Percentiles rank a stretch among this genome's conserved stretches.
Conservation (phyloP, 2,888 invertebrate genomes). For the Sphecodes monilicornis region DNA sequence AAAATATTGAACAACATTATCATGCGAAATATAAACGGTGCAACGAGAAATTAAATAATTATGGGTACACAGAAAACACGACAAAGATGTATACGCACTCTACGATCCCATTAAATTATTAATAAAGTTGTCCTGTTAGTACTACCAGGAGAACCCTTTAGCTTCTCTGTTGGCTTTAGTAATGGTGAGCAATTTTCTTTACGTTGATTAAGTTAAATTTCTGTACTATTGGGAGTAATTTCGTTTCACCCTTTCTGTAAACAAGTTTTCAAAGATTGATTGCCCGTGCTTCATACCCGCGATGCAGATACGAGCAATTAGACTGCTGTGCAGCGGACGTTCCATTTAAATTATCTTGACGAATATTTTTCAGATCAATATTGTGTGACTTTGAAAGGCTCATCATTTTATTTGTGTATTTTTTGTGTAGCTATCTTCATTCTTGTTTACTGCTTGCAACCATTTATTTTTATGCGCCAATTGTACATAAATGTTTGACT, state of each 20-base stretch:
- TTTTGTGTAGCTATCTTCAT: background rate
- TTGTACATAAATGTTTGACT: background rate
- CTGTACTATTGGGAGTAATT: slow-evolving; percentile 3
- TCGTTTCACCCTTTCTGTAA: slow-evolving; percentile 2
- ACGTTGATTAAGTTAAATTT: background rate
- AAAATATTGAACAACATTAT: background rate
- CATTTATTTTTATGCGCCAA: background rate
- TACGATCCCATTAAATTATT: background rate
- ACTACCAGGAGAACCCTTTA: background rate
- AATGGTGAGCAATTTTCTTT: slow-evolving; percentile 1
- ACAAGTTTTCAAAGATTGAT: slow-evolving; percentile 4
- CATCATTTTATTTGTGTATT: background rate
- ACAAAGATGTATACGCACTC: background rate
- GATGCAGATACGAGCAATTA: background rate
- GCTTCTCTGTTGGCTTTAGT: background rate
- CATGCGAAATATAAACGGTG: background rate
- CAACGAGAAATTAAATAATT: background rate
- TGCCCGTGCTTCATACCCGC: background rate
- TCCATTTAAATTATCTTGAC: background rate
- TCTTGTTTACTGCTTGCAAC: background rate
- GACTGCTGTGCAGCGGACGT: background rate
- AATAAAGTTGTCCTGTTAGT: background rate
- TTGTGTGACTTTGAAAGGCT: background rate
- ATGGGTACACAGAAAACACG: background rate
- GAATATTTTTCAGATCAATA: background rate